Evolutionary conservation across 2,113 vertebrate genomes (phyloP), one percentile per base, ranked within the genome.

Genomic region (Sylvia atricapilla): DNA sequence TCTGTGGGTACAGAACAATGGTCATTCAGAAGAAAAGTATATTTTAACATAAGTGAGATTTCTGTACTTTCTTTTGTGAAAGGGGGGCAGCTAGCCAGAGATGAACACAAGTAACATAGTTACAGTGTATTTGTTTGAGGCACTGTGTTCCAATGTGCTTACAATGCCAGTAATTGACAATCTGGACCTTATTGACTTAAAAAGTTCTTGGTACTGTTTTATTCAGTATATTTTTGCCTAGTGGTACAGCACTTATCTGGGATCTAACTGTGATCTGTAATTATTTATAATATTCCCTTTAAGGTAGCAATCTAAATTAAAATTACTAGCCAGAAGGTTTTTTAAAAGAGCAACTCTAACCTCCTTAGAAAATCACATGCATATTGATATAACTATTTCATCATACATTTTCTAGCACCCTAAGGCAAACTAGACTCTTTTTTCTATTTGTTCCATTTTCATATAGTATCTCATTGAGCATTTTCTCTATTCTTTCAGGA

Each of bases 221-320:
- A 79, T 94, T 86, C 64, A 83, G 78, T 75, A 37, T 90, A 93
- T 91, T 90, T 93, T 44, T 88, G 78, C 92, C 79, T 77, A 83
- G 63, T 96, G 79, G 72, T 93, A 83, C 33, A 82, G 53, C 33
- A 83, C 62, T 97, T 95, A 92, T 87, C 66, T 87, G 52, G 35
- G 56, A 95, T 95, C 90, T 95, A 94, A 77, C 84, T 84, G 79
- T 93, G 93, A 94, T 94, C 76, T 95, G 91, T 94, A 97, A 96
- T 96, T 94, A 94, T 96, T 97, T 95, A 96, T 95, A 94, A 94
- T 94, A 91, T 84, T 93, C 88, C 88, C 93, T 95, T 84, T 92
- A 94, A 97, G 90, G 90, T 90, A 96, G 56, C 39, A 96, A 88
- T 96, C 90, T 91, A 96, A 97, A 93, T 96, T 94, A 90, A 95